Evolutionary conservation across 1,140 invertebrate species (phyloP).

Genomic region (Parasteatoda tepidariorum): DNA sequence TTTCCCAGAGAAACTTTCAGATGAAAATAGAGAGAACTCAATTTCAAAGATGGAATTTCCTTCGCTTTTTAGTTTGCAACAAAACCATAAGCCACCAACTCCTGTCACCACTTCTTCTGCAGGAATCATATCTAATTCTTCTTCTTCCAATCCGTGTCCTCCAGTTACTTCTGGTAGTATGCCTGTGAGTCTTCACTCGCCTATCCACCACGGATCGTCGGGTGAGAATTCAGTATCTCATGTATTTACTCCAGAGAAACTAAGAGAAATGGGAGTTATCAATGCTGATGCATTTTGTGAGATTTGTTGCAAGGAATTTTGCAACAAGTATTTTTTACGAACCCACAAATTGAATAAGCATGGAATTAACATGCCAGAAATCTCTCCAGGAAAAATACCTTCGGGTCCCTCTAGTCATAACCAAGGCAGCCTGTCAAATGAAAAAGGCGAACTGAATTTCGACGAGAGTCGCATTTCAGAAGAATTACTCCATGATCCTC

Average conservation of each 20-base stretch:
- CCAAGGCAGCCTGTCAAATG: slow-evolving; percentile 51
- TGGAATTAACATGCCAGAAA: slow-evolving; percentile 69
- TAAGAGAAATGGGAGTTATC: slow-evolving; percentile 81
- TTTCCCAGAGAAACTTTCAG: slow-evolving; percentile 23
- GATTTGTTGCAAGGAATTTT: slow-evolving; percentile 94
- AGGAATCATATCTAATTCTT: slow-evolving; percentile 10
- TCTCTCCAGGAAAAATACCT: slow-evolving; percentile 40
- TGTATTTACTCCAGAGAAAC: slow-evolving; percentile 76
- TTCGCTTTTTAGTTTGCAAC: slow-evolving; percentile 50
- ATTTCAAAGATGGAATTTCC: slow-evolving; percentile 56
- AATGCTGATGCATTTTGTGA: slow-evolving; percentile 93
- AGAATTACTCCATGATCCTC: slow-evolving; percentile 23
- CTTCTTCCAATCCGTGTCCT: slow-evolving; percentile 33
- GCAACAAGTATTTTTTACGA: slow-evolving; percentile 92
- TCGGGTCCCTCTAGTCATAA: slow-evolving; percentile 32
- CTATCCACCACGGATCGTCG: slow-evolving; percentile 35
- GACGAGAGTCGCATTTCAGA: slow-evolving; percentile 33
- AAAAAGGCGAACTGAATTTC: slow-evolving; percentile 42
- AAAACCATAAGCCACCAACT: slow-evolving; percentile 32
- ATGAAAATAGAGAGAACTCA: slow-evolving; percentile 32
- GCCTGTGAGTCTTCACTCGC: slow-evolving; percentile 27
- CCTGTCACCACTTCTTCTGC: slow-evolving; percentile 5
- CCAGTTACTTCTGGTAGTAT: slow-evolving; percentile 46
- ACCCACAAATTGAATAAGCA: slow-evolving; percentile 86
- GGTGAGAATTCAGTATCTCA: slow-evolving; percentile 41